These are phyloP conservation scores for Arctocebus calabarensis DNA, from an alignment of 2,797 vertebrate species.

Conservation along the genomic window DNA sequence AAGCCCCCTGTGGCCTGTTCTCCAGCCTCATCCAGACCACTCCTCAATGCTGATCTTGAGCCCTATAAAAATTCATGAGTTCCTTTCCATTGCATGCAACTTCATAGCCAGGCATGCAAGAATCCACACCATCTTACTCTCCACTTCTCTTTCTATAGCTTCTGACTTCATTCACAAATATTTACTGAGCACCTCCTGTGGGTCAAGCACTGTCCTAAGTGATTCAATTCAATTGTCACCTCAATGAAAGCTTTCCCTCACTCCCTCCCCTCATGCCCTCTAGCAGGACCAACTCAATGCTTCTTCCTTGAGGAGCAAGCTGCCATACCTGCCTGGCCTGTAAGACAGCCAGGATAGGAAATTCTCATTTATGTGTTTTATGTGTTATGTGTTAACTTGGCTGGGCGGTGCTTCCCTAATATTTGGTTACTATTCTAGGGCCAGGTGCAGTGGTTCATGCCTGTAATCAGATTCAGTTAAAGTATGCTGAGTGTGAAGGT, in stretches of 20 bases:
- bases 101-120: background rate
- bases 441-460: too few species aligned
- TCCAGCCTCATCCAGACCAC: background rate
- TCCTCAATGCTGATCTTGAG: background rate
- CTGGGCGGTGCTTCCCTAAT: background rate
- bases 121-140: background rate
- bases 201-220: background rate
- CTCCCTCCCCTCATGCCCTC: background rate
- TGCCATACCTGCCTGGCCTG: background rate
- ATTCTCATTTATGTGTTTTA: background rate
- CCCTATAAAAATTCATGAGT: background rate
- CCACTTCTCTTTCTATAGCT: slow-evolving; percentile 15
- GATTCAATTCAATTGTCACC: background rate
- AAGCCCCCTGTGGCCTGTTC: background rate
- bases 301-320: too few species aligned
- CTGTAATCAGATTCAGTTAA: background rate
- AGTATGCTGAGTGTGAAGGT: background rate
- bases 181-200: background rate
- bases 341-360: background rate
- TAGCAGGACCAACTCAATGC: background rate
- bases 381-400: background rate
- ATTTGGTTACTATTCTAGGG: background rate
- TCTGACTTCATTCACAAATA: background rate
- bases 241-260: background rate
- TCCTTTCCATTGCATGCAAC: background rate